A percentile compares a stretch with the other conserved stretches of the same genome.
These are phyloP conservation scores for Cebidichthys violaceus DNA, from an alignment of 2,113 vertebrate genomes.

Conservation along the genomic window DNA sequence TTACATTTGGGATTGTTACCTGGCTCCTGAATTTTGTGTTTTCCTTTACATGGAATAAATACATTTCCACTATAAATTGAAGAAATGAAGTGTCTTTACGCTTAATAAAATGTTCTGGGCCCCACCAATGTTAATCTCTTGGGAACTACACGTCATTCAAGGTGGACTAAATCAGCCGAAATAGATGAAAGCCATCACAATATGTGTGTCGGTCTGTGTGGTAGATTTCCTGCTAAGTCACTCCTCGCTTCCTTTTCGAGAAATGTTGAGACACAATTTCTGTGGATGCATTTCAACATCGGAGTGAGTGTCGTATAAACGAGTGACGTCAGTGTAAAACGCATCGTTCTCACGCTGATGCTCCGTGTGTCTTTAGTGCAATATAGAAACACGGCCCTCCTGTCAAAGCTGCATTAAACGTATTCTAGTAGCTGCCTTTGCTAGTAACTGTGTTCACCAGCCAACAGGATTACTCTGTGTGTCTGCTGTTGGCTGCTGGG, in stretches of 20 bases:
- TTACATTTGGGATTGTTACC: not conserved
- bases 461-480: not conserved
- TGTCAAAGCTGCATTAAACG: not conserved
- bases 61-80: not conserved
- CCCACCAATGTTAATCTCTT: no score
- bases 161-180: conserved; percentile 1
- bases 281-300: conserved; percentile 25
- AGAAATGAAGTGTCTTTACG: not conserved
- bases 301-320: not conserved
- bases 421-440: not conserved
- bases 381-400: not conserved
- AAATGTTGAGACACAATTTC: not conserved
- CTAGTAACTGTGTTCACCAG: not conserved
- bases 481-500: not conserved
- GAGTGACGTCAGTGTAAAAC: not conserved
- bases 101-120: no score
- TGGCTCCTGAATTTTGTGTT: no score
- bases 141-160: conserved; percentile 22
- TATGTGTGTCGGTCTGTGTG: not conserved
- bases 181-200: not conserved
- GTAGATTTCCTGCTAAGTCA: not conserved
- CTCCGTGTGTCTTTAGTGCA: not conserved
- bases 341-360: not conserved
- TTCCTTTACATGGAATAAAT: not conserved
- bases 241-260: not conserved